Conservation (phyloP, 2,888 invertebrate species). For the Heliothis peltigera region DNA sequence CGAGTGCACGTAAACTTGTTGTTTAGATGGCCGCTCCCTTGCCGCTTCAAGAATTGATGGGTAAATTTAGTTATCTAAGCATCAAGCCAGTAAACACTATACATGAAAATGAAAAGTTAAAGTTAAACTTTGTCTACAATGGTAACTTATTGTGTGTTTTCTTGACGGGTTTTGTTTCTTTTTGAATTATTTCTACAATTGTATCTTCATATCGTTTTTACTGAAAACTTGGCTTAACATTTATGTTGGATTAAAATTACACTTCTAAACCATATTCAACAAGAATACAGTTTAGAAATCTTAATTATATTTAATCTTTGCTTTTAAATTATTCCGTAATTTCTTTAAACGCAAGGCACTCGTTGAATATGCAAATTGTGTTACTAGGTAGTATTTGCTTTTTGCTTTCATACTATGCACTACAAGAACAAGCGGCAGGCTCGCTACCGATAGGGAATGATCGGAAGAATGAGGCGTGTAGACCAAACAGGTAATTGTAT, state of each 20-base stretch:
- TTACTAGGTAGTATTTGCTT: constrained; percentile 23
- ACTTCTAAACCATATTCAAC: too few relatives aligned
- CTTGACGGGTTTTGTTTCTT: too few relatives aligned
- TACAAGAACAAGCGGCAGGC: constrained; percentile 12
- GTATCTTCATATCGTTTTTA: too few relatives aligned
- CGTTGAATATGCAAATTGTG: constrained; percentile 34
- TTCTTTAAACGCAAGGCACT: constrained; percentile 25
- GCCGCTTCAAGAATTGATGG: not conserved
- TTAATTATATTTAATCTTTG: constrained; percentile 28
- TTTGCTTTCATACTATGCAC: constrained; percentile 22
- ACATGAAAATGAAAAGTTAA: too few relatives aligned
- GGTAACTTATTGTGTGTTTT: too few relatives aligned
- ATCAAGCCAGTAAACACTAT: too few relatives aligned
- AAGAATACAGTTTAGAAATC: constrained; percentile 30
- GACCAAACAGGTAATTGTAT: not conserved
- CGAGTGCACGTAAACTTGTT: constrained; percentile 29
- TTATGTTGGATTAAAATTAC: constrained; percentile 8
- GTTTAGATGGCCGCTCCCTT: constrained; percentile 21
- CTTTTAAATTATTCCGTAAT: constrained; percentile 24
- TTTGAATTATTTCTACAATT: too few relatives aligned
- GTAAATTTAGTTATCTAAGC: too few relatives aligned
- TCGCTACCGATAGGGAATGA: constrained; percentile 2
- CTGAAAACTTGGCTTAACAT: too few relatives aligned
- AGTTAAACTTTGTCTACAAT: too few relatives aligned
- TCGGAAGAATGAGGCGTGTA: constrained; percentile 1